Percentiles rank a stretch among this genome's conserved stretches.
These are phyloP conservation scores for Zoanthus sansibaricus DNA, from an alignment of 92 coral and sea anemone species.

Conservation along the genomic window DNA sequence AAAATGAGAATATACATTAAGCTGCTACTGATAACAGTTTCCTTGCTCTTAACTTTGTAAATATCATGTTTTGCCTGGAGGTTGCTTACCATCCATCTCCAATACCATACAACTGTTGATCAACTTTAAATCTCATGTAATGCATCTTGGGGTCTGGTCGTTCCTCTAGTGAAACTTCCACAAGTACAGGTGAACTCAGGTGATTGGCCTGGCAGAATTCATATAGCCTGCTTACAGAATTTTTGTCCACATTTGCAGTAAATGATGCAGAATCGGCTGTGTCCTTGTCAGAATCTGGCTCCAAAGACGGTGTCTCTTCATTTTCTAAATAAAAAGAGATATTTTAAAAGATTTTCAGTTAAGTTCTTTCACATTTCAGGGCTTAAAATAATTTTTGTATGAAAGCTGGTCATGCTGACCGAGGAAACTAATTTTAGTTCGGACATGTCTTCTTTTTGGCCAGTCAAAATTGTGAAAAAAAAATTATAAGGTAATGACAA, in stretches of 20 bases:
- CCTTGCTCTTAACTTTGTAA: no score
- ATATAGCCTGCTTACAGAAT: slow-evolving; percentile 71
- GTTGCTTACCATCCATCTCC: slow-evolving; percentile 66
- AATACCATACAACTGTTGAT: slow-evolving; percentile 56
- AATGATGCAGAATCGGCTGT: background rate
- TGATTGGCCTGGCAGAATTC: slow-evolving; percentile 88
- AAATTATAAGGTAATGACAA: no score
- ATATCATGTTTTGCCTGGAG: background rate
- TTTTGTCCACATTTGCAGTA: slow-evolving; percentile 57
- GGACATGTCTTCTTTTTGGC: no score
- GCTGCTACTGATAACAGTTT: no score
- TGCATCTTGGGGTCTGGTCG: slow-evolving; percentile 57
- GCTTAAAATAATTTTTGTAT: no score
- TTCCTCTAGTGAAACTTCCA: slow-evolving; percentile 65
- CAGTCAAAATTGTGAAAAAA: no score
- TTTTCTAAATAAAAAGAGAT: background rate
- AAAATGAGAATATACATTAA: no score
- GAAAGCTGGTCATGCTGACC: no score
- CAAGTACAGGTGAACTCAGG: slow-evolving; percentile 65
- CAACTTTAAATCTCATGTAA: slow-evolving; percentile 70
- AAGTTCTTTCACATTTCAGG: no score
- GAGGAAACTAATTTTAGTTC: no score
- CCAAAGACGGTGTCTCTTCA: background rate
- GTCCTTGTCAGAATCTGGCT: background rate
- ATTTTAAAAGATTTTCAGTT: no score